Base-by-base conservation (phyloP, 2,888 invertebrate genomes). In the Oithona nana region DNA sequence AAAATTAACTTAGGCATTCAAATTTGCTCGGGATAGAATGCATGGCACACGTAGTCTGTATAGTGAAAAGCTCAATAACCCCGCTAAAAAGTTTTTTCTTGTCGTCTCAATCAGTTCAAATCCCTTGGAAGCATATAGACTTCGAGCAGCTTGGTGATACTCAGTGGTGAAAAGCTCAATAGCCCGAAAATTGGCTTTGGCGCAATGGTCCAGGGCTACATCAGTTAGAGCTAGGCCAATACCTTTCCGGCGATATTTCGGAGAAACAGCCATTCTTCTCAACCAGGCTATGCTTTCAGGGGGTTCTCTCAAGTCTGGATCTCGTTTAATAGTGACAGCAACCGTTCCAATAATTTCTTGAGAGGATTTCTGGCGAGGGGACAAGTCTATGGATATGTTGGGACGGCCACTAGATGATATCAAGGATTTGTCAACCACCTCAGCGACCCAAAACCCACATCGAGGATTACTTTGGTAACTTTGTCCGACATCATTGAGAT, bases 201-300 rank as follows among this genome's bases (percentile, higher is more conserved):
- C 20, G 39, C 57, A 57, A 31, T 57, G 57, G 22, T 20, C 48
- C 48, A 57, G 20, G 20, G 57, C 57, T 20, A 57, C 57, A 26
- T 31, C 31, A 16, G 28, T 31, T 22, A 57, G 26, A 22, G 31
- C 31, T n/a, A 26, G 20, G 1, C 57, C 57, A 31, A 57, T 57
- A 1, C 57, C 57, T n/a, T 20, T 6, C 20, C 28, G 20, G 1
- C 57, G 57, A 31, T 57, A 57, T 28, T n/a, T 6, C 22, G n/a
- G n/a, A 6, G n/a, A 20, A 29, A 57, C 57, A 1, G 57, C 57
- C 57, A 57, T 57, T 20, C 57, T 30, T 11, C 57, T 8, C n/a
- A 57, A 26, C 57, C 57, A 57, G 20, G 57, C 57, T 26, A 57
- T 31, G 30, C 30, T 30, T 30, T 30, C 22, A 26, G 57, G 57